Evolutionary conservation across 2,888 invertebrate species (phyloP), one percentile per base, ranked within the genome.

Genomic region (Cheilosia vulpina): DNA sequence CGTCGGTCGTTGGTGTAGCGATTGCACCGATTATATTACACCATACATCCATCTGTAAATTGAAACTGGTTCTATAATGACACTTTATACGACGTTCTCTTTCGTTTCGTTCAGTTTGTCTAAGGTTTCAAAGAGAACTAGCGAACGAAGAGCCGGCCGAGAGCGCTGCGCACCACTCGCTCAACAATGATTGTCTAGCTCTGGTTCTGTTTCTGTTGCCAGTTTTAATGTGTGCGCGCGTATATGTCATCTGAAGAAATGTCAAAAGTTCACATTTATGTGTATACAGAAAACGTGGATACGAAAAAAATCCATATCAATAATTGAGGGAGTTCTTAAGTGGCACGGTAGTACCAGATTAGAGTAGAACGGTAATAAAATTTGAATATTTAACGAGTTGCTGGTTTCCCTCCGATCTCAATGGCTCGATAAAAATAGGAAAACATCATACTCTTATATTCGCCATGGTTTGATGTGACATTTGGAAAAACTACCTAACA

Each of bases 261-360:
- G 71, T 79, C 65, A 79, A 79, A 76, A 65, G 79, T 79, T 72
- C 79, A 58, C 65, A 52, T 79, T 72, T 62, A 15, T 47, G 65
- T 55, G 77, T 68, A 71, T 78, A 71, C 71, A 65, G 21, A 79
- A 65, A 79, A 79, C 65, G 58, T 72, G 65, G 45, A 45, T 43
- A 43, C 13, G 41, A 45, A 45, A 68, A 68, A 80, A 80, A 73
- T 68, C 80, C 68, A 80, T 68, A 73, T 73, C 68, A 73, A 80
- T 80, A 73, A 73, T 60, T 80, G 66, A 68, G 72, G 73, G 62
- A 45, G 60, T 66, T 66, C 60, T 71, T 66, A 66, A 80, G 73
- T 80, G 80, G 62, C 60, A 60, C 80, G 73, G 66, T 60, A 80
- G 72, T 60, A 73, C 58, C 66, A 66, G 79, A 73, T 73, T 66